phyloP scores from a whole-genome alignment of 2,888 invertebrate species.

The Cephus spinipes region DNA sequence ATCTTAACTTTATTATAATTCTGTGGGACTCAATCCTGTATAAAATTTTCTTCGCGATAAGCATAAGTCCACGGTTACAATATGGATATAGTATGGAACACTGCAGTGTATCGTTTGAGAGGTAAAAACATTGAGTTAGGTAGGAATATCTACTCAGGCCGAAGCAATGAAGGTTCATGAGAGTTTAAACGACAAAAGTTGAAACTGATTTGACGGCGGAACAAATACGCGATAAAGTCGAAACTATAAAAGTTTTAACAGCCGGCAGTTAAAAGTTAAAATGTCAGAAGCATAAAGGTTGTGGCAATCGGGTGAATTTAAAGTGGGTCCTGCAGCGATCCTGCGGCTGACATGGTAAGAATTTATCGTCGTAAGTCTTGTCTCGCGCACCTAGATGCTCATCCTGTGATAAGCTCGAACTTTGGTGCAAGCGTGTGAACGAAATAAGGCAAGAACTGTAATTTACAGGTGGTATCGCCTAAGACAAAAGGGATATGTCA shows the following conservation, averaged over 20 bases:
- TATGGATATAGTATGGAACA: not conserved
- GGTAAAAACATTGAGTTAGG: not conserved
- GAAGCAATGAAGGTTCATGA: constrained; percentile 5
- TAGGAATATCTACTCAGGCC: not conserved
- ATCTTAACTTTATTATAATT: not conserved
- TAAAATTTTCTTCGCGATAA: not conserved
- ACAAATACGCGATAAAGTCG: constrained; percentile 42
- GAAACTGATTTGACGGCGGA: constrained; percentile 42
- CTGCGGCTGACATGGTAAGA: constrained; percentile 3
- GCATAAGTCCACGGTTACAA: not conserved
- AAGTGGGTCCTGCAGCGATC: constrained; percentile 11
- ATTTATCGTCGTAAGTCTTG: constrained; percentile 7
- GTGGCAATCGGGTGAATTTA: constrained; percentile 23
- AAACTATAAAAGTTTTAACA: constrained; percentile 47
- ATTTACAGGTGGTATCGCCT: no score
- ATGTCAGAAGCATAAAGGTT: constrained; percentile 25
- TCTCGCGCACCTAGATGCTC: not conserved
- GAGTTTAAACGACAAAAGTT: constrained; percentile 39
- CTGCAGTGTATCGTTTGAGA: not conserved
- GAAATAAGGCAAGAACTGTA: not conserved
- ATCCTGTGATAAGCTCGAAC: not conserved
- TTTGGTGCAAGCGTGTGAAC: not conserved
- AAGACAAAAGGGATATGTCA: not conserved
- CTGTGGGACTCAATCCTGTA: not conserved
- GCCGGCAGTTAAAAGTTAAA: constrained; percentile 42